Evolutionary conservation across 2,113 vertebrate species (phyloP), one percentile per base, ranked within the genome.

Genomic region (Brachyhypopomus occidentalis): DNA sequence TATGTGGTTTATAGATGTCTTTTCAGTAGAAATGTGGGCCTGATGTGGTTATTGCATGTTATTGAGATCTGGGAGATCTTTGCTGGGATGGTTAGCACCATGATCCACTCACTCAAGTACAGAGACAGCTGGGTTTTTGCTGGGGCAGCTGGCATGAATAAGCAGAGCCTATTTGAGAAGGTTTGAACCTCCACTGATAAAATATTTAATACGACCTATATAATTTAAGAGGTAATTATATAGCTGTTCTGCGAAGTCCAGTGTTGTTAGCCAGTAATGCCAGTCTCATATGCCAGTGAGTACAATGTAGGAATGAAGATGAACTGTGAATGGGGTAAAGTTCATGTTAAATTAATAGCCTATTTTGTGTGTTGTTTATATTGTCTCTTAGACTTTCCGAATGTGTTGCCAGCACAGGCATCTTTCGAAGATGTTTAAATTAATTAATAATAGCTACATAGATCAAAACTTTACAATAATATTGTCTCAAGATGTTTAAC

Each of bases 91-190:
- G 97, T 96, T 72, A 98, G 96, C 84, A 89, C 84, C 75, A 70
- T 94, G 0, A 90, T 93, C 72, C 72, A 3, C 17, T 75, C 91
- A 0, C n/a, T 97, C n/a, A 87, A 90, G 19, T 90, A 85, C 74
- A 88, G 95, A 73, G 96, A 98, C 89, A 95, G 85, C 89, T 98
- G 97, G 96, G 86, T 95, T 72, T 98, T 98, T 89, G n/a, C 94
- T 41, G 96, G 95, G 25, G 91, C 89, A 2, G 91, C 84, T 59
- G 91, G 92, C 64, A 9, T 91, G 7, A 87, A 70, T 36, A 72
- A n/a, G 56, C 93, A 89, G 83, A 95, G 92, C 75, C 89, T 90
- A 4, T 97, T 94, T 90, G 97, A 99, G 87, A 90, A 95, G 94
- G 96, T 97, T 86, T 48, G 48, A 71, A 45, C n/a, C 2, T 78